Evolutionary conservation across 1,140 invertebrate species (phyloP).

Genomic region (Melitaea cinxia): DNA sequence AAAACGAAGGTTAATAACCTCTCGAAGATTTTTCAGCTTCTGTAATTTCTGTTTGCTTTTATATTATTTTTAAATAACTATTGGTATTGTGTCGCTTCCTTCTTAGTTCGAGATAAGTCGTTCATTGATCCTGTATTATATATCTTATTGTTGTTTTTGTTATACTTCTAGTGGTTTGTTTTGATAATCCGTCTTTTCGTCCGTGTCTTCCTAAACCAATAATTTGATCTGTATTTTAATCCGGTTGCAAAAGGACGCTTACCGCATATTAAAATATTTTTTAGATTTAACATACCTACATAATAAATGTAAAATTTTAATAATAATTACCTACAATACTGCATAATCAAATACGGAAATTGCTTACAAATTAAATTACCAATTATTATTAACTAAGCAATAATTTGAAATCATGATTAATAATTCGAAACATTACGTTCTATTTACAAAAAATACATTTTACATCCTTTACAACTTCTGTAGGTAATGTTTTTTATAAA

Average conservation of each 20-base stretch:
- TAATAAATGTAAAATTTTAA: too few species aligned
- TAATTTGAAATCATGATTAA: too few species aligned
- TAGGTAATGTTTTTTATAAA: too few species aligned
- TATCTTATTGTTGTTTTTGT: slow-evolving; percentile 33
- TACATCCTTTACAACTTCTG: too few species aligned
- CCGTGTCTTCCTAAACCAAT: not conserved
- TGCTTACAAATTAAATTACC: too few species aligned
- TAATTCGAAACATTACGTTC: too few species aligned
- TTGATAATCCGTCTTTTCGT: slow-evolving; percentile 2
- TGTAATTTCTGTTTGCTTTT: slow-evolving; percentile 33
- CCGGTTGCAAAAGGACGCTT: not conserved
- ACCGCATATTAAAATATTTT: not conserved
- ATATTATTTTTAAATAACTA: slow-evolving; percentile 32
- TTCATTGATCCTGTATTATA: slow-evolving; percentile 29
- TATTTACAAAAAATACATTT: too few species aligned
- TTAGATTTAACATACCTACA: too few species aligned
- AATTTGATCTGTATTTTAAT: slow-evolving; percentile 1
- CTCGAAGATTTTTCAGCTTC: slow-evolving; percentile 28
- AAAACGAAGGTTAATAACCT: slow-evolving; percentile 23
- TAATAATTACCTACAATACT: too few species aligned
- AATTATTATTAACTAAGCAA: too few species aligned
- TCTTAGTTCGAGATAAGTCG: slow-evolving; percentile 39
- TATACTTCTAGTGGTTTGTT: slow-evolving; percentile 36
- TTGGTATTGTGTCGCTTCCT: slow-evolving; percentile 48
- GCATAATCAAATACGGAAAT: too few species aligned